phyloP scores from a whole-genome alignment of 2,113 vertebrate species.

The Calidris pygmaea region DNA sequence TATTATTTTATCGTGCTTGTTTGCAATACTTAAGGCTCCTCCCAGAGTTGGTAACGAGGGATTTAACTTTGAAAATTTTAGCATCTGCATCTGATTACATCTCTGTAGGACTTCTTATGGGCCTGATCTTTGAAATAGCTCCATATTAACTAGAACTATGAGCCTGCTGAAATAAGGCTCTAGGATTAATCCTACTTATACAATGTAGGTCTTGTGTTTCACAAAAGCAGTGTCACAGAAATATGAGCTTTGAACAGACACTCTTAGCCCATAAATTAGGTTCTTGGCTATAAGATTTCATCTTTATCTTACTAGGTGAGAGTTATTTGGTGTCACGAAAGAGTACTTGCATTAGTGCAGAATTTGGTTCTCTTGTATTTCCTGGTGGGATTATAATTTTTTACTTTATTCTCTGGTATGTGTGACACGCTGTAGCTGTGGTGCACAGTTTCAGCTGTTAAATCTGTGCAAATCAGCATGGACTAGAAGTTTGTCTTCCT shows the following conservation, averaged over 20 bases:
- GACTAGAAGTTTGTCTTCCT: background rate
- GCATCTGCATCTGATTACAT: slow-evolving; percentile 38
- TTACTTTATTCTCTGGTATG: background rate
- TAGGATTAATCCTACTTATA: background rate
- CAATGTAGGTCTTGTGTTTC: background rate
- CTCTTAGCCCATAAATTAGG: background rate
- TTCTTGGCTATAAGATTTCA: background rate
- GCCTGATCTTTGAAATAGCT: slow-evolving; percentile 15
- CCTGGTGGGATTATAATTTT: background rate
- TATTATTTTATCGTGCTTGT: slow-evolving; percentile 8
- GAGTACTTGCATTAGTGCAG: background rate
- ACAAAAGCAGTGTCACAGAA: slow-evolving; percentile 4
- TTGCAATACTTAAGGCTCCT: background rate
- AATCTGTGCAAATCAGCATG: background rate
- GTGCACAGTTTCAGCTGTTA: background rate
- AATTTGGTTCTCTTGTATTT: background rate
- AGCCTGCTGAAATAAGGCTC: slow-evolving; percentile 7
- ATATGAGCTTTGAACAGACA: background rate
- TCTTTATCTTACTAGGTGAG: slow-evolving; percentile 18
- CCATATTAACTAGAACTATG: background rate
- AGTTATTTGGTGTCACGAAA: background rate
- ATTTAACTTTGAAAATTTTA: slow-evolving; percentile 23
- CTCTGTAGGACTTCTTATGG: background rate
- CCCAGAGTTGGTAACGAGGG: background rate
- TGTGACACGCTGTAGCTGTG: background rate